Base-by-base conservation (phyloP, 2,888 invertebrate species). In the Caenorhabditis wallacei region DNA sequence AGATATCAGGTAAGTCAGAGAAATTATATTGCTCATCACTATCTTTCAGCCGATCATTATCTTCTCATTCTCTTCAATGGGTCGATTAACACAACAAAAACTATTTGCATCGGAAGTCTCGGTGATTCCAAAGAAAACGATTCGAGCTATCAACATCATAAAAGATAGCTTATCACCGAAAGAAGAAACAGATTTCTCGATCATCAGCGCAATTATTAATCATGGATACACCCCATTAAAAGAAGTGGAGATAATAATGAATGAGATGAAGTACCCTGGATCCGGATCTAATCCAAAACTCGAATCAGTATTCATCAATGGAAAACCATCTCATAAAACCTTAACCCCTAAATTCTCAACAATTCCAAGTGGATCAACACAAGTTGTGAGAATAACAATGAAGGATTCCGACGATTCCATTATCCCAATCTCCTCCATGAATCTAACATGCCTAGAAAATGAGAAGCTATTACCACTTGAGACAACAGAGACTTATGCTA, bases 181-280 rank as follows among this genome's bases (percentile, higher is more conserved):
- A 26, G 71, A 64, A 37, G 61, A 48, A 51, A 64, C 43, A 18
- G 64, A 82, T 22, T 85, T 85, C 54, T 87, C 86, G 1, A 53
- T 85, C 13, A 80, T 81, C 30, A 81, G 80, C 10, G 76, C 85
- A 5, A 82, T 87, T n/a, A 84, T 87, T n/a, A 87, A 87, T 66
- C 82, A 79, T 11, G 87, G 87, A 10, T 86, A 86, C 54, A 78
- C 84, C 3, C 63, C 71, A 16, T 64, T 86, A 37, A 61, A 74
- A 22, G 66, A 81, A 40, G 82, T 86, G 0, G 48, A 76, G 53
- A 35, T 82, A 1, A 24, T 30, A 1, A 63, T 82, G 64, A 54
- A 76, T 13, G 56, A 71, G 11, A 16, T 80, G 35, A 53, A 59
- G 10, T 46, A 68, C 20, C 4, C 30, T 1, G 59, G 18, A 24